These are phyloP conservation scores for Drosophila paramelanica DNA, from an alignment of 2,888 invertebrate genomes.

Conservation along the genomic window DNA sequence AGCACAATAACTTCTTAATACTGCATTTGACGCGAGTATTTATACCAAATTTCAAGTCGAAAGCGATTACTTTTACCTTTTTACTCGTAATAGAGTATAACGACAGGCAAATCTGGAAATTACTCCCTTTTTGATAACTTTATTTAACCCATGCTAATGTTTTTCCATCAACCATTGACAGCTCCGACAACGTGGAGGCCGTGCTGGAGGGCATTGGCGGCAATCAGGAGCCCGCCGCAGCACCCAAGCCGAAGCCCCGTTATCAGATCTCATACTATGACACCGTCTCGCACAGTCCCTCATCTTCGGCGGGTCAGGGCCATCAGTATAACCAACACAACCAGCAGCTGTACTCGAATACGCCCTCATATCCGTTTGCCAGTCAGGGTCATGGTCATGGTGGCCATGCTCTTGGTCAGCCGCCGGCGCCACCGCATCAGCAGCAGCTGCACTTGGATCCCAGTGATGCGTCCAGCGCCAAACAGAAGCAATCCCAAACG, in stretches of 20 bases:
- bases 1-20: no score
- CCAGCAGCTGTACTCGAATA: conserved; percentile 80
- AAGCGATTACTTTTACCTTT: no score
- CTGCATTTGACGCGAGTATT: no score
- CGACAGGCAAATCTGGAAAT: no score
- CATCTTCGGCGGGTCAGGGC: conserved; percentile 43
- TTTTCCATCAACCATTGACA: conserved; percentile 48
- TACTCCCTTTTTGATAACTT: no score
- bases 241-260: conserved; percentile 71
- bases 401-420: conserved; percentile 57
- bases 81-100: no score
- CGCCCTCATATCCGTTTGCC: conserved; percentile 68
- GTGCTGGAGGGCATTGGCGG: conserved; percentile 84
- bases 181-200: conserved; percentile 85
- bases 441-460: conserved; percentile 78
- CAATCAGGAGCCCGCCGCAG: conserved; percentile 55
- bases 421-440: conserved; percentile 71
- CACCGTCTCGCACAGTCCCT: conserved; percentile 67
- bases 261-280: conserved; percentile 81
- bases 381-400: conserved; percentile 55
- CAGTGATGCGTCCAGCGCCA: conserved; percentile 58
- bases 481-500: conserved; percentile 82
- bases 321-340: conserved; percentile 51
- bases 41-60: no score
- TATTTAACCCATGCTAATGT: not conserved